Percentiles rank a stretch among this genome's conserved stretches.
phyloP scores from a whole-genome alignment of 1,140 invertebrate species.

The Paralvinella palmiformis region DNA sequence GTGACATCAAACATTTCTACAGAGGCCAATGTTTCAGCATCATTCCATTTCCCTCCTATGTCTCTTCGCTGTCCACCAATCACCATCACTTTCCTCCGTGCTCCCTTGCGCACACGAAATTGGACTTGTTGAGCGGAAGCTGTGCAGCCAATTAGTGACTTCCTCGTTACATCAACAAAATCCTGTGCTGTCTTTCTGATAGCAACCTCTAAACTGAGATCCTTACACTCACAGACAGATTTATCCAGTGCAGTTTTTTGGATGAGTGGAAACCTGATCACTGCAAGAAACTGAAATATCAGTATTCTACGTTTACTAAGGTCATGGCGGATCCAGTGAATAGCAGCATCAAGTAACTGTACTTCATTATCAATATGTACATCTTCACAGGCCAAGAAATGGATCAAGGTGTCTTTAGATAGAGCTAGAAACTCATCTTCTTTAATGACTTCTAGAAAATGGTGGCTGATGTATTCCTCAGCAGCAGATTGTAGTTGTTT shows the following conservation, averaged over 20 bases:
- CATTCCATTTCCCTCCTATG: conserved; percentile 51
- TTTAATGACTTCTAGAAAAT: conserved; percentile 29
- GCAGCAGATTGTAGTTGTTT: conserved; percentile 25
- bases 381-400: conserved; percentile 30
- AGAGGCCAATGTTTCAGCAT: conserved; percentile 28
- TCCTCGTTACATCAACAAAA: conserved; percentile 17
- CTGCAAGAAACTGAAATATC: conserved; percentile 28
- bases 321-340: conserved; percentile 32
- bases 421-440: conserved; percentile 30
- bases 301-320: conserved; percentile 16
- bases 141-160: not conserved
- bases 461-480: conserved; percentile 29
- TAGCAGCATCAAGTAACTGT: conserved; percentile 56
- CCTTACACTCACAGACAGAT: conserved; percentile 22
- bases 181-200: conserved; percentile 30
- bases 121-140: conserved; percentile 21
- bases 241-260: conserved; percentile 25
- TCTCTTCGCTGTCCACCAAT: conserved; percentile 33
- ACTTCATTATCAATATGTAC: conserved; percentile 30
- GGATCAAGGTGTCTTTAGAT: conserved; percentile 24
- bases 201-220: conserved; percentile 33
- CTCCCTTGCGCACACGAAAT: conserved; percentile 28
- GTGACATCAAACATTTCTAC: conserved; percentile 34
- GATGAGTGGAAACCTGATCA: conserved; percentile 33
- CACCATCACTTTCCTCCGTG: conserved; percentile 54